Evolutionary conservation across 2,797 vertebrate genomes (phyloP).

Genomic region (Anguilla obscura): DNA sequence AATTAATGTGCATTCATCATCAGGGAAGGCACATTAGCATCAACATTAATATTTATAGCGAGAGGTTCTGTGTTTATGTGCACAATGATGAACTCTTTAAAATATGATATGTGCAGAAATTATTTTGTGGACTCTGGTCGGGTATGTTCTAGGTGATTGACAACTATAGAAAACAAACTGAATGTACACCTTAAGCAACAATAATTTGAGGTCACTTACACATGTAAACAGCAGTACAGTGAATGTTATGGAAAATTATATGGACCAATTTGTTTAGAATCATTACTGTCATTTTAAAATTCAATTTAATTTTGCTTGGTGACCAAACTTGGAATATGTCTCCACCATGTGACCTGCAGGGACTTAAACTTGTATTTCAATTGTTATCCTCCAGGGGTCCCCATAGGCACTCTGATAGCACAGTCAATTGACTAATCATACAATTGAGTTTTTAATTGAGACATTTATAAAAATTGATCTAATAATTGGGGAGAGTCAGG

Average conservation of each 20-base stretch:
- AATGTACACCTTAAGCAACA: conserved; percentile 12
- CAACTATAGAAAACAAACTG: conserved; percentile 44
- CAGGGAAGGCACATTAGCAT: conserved; percentile 68
- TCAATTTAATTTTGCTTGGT: conserved; percentile 18
- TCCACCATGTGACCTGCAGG: no score
- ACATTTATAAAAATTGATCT: no score
- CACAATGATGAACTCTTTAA: conserved; percentile 50
- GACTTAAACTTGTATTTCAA: no score
- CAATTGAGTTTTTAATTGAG: no score
- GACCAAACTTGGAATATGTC: neutral
- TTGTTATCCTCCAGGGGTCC: no score
- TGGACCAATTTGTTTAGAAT: conserved; percentile 26
- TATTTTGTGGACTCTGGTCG: conserved; percentile 27
- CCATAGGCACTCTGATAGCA: no score
- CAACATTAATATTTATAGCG: conserved; percentile 75
- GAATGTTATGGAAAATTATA: conserved; percentile 33
- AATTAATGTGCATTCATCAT: conserved; percentile 71
- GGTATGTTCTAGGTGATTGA: conserved; percentile 24
- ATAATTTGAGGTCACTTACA: conserved; percentile 18
- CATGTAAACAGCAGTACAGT: neutral
- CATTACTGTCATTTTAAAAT: conserved; percentile 22
- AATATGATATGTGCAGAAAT: neutral
- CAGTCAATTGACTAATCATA: no score
- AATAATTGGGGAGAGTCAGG: no score
- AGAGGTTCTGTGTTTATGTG: conserved; percentile 58